Conservation (phyloP, 2,888 invertebrate genomes). For the Pristionchus mayeri region DNA sequence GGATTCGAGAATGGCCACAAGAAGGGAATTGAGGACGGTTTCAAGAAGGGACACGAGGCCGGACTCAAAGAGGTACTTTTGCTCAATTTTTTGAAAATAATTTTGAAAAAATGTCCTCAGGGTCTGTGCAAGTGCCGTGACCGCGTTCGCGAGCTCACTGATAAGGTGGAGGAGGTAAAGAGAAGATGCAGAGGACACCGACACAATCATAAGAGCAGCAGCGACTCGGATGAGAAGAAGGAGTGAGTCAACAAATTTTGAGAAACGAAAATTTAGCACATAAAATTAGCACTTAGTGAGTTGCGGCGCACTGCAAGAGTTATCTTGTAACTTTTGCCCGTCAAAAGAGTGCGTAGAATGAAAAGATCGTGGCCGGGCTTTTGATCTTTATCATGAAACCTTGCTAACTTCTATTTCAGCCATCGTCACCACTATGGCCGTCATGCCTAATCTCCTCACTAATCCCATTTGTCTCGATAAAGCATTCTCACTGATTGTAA, state of each 20-base stretch:
- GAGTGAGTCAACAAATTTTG: background rate
- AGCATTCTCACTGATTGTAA: slow-evolving; percentile 16
- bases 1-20: slow-evolving; percentile 25
- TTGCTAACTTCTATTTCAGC: background rate
- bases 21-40: slow-evolving; percentile 12
- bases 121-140: slow-evolving; percentile 25
- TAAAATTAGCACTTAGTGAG: too few species aligned
- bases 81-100: background rate
- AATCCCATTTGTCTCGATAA: slow-evolving; percentile 38
- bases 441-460: background rate
- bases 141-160: background rate
- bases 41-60: slow-evolving; percentile 27
- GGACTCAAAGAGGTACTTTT: slow-evolving; percentile 34
- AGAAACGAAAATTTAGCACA: too few species aligned
- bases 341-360: too few species aligned
- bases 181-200: slow-evolving; percentile 15
- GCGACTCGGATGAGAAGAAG: background rate
- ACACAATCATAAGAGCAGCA: background rate
- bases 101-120: background rate
- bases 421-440: slow-evolving; percentile 31
- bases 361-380: too few species aligned
- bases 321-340: too few species aligned
- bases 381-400: too few species aligned
- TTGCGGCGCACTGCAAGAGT: too few species aligned
- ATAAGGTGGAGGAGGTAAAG: background rate